These are phyloP conservation scores for Eulithis testata DNA, from an alignment of 2,888 invertebrate genomes.

Conservation along the genomic window DNA sequence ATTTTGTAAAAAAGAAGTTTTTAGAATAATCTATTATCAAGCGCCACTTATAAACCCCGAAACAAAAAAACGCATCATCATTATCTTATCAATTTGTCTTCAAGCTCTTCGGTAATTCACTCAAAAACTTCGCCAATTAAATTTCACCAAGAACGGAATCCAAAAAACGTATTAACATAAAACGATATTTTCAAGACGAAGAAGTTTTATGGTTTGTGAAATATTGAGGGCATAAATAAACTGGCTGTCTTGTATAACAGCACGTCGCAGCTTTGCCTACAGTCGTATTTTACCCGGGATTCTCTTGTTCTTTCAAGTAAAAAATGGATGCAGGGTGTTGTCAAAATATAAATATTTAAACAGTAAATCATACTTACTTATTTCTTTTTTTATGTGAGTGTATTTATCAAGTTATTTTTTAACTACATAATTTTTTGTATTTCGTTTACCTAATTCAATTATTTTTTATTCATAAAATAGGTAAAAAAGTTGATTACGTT, in stretches of 20 bases:
- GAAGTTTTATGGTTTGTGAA: conserved; percentile 83
- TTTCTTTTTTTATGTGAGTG: no score
- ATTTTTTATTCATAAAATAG: no score
- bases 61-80: conserved; percentile 21
- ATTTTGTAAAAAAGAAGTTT: no score
- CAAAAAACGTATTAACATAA: conserved; percentile 77
- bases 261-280: conserved; percentile 73
- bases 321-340: conserved; percentile 62
- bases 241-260: conserved; percentile 78
- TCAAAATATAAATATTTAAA: conserved; percentile 55
- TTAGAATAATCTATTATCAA: no score
- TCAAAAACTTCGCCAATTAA: conserved; percentile 44
- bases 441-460: no score
- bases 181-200: conserved; percentile 75
- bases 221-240: conserved; percentile 82
- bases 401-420: no score
- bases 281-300: conserved; percentile 78
- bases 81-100: conserved; percentile 34
- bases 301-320: conserved; percentile 73
- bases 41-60: neutral
- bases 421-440: no score
- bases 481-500: no score
- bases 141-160: conserved; percentile 49
- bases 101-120: conserved; percentile 42
- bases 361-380: conserved; percentile 27